Percentiles rank a stretch among this genome's conserved stretches.
phyloP scores from a whole-genome alignment of 2,797 vertebrate species.

The Ciconia nigra region DNA sequence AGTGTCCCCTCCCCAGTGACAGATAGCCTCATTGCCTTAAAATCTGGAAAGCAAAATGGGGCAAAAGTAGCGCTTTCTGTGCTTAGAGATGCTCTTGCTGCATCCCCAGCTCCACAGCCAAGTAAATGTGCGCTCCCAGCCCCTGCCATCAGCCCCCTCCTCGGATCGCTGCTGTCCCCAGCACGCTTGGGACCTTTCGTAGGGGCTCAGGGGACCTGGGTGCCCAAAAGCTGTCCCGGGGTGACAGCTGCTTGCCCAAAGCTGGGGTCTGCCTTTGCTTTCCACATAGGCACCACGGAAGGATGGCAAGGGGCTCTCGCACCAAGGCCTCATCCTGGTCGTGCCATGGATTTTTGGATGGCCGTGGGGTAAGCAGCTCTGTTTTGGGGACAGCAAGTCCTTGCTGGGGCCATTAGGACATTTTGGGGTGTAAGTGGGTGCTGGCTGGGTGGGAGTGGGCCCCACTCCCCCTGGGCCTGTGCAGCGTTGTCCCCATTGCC shows the following conservation, averaged over 20 bases:
- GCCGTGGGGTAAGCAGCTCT: not conserved
- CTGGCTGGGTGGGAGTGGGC: rapidly evolving
- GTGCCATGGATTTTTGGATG: not conserved
- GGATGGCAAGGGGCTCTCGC: not conserved
- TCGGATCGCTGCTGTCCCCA: not conserved
- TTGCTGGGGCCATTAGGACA: not conserved
- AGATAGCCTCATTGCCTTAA: not conserved
- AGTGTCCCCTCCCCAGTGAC: not conserved
- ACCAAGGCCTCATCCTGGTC: rapidly evolving
- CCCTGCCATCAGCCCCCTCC: not conserved
- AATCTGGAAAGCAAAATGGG: not conserved
- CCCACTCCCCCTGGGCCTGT: rapidly evolving
- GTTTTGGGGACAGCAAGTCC: not conserved
- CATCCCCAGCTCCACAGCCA: not conserved
- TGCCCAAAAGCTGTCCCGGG: not conserved
- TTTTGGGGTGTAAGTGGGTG: not conserved
- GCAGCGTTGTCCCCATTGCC: rapidly evolving
- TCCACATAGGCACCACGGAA: rapidly evolving
- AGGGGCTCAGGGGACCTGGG: not conserved
- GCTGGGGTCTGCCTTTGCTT: rapidly evolving
- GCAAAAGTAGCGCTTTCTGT: not conserved
- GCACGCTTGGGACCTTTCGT: not conserved
- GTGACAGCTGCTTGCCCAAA: not conserved
- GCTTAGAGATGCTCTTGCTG: not conserved
- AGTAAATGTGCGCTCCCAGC: rapidly evolving